A percentile compares a stretch with the other conserved stretches of the same genome.
Conservation (phyloP, 92 coral and sea anemone genomes). For the Palythoa grandis region DNA sequence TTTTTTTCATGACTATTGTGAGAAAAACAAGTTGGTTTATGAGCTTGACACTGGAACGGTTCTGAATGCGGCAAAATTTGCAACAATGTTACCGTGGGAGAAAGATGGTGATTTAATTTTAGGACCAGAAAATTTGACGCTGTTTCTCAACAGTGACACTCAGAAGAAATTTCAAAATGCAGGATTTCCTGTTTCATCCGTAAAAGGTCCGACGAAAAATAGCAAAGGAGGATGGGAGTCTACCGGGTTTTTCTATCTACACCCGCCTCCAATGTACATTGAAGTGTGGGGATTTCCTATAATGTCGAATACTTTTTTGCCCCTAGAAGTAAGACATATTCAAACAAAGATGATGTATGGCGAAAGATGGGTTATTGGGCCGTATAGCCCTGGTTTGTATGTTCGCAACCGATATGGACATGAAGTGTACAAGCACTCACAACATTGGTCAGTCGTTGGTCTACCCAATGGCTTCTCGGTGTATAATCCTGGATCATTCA, state of each 20-base stretch:
- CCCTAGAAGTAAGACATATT: constrained; percentile 2
- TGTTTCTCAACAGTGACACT: constrained; percentile 24
- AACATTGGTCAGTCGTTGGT: constrained; percentile 20
- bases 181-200: constrained; percentile 14
- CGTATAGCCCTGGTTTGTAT: constrained; percentile 34
- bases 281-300: constrained; percentile 40
- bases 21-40: constrained; percentile 23
- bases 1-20: constrained; percentile 22
- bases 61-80: constrained; percentile 15
- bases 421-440: constrained; percentile 33
- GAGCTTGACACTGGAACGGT: constrained; percentile 34
- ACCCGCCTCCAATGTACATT: not conserved
- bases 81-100: constrained; percentile 34
- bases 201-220: not conserved
- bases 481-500: constrained; percentile 37
- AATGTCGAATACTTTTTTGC: constrained; percentile 15
- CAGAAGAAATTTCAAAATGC: not conserved
- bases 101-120: constrained; percentile 36
- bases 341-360: constrained; percentile 33
- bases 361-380: constrained; percentile 16
- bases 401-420: constrained; percentile 35
- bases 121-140: not conserved
- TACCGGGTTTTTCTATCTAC: constrained; percentile 11
- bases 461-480: not conserved
- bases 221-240: constrained; percentile 3